phyloP scores from a whole-genome alignment of 1,140 invertebrate species.

The Dryas iulia region DNA sequence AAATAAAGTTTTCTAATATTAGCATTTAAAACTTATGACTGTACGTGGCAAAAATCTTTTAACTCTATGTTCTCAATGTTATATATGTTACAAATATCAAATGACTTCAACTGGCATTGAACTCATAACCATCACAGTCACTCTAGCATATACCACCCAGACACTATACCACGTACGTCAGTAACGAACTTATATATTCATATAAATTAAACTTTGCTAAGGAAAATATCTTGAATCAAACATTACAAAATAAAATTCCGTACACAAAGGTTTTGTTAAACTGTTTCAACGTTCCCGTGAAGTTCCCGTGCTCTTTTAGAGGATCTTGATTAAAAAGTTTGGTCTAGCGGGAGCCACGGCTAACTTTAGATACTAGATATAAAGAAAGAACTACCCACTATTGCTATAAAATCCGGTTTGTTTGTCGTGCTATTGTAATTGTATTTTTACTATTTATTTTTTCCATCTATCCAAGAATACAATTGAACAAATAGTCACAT shows the following conservation, averaged over 20 bases:
- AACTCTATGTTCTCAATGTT: too few species aligned
- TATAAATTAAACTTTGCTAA: not conserved
- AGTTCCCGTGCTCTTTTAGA: slow-evolving; percentile 31
- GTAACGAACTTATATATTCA: not conserved
- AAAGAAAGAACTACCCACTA: not conserved
- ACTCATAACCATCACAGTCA: too few species aligned
- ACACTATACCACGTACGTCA: too few species aligned
- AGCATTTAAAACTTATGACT: too few species aligned
- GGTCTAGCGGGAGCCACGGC: slow-evolving; percentile 24
- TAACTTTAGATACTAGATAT: slow-evolving; percentile 36
- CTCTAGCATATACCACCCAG: too few species aligned
- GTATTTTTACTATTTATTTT: not conserved
- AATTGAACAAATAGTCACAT: too few species aligned
- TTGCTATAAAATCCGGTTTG: not conserved
- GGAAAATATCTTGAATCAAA: slow-evolving; percentile 11
- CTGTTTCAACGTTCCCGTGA: slow-evolving; percentile 29
- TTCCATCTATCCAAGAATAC: too few species aligned
- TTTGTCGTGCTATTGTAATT: not conserved
- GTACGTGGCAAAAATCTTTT: too few species aligned
- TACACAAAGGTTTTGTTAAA: slow-evolving; percentile 28
- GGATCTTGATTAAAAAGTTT: slow-evolving; percentile 48
- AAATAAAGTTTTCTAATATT: too few species aligned
- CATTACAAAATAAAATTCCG: slow-evolving; percentile 19
- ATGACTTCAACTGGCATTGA: too few species aligned
- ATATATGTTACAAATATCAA: too few species aligned